Base-by-base conservation (phyloP, 2,888 invertebrate genomes). In the Junonia oenone region DNA sequence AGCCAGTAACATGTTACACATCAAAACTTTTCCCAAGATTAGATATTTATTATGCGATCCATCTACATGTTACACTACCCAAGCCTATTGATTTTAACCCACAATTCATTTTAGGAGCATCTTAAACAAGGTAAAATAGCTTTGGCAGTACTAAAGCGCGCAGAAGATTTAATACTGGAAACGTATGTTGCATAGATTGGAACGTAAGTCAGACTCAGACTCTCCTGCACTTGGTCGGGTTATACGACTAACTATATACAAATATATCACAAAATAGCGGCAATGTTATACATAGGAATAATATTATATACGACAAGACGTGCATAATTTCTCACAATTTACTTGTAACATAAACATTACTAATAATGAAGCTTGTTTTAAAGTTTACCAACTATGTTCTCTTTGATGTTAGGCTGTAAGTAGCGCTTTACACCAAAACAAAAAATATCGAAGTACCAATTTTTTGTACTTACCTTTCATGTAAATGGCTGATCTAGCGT, bases 391-490 rank as follows among this genome's bases (percentile, higher is more conserved):
- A 63, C 33, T 29, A 22, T 33, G 8, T 22, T 52, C 45, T 55
- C 52, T 46, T 29, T 67, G 68, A 63, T 65, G 66, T 63, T 68
- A 64, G 51, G 66, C 63, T 67, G 69, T 76, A 76, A 73, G 68
- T 63, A 65, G 67, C 64, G 68, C 71, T 68, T 64, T 66, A 71
- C 53, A 75, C 71, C 74, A 72, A 73, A 73, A 68, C 70, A 75
- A 78, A 88, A 87, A 88, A 81, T 76, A 73, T 73, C 69, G 71
- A 77, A 72, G 81, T 80, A 82, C 78, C 72, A 81, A 81, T 88
- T 90, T 90, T 90, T 90, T 90, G 83, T 83, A 83, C 89, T 89
- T 81, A 84, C 89, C 88, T 84, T 85, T 89, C 89, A 88, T 90
- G 89, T 90, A 90, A 90, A 89, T 90, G 89, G 89, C 85, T 88